Base-by-base conservation (phyloP, 2,113 vertebrate species). In the Lophochroa leadbeateri region DNA sequence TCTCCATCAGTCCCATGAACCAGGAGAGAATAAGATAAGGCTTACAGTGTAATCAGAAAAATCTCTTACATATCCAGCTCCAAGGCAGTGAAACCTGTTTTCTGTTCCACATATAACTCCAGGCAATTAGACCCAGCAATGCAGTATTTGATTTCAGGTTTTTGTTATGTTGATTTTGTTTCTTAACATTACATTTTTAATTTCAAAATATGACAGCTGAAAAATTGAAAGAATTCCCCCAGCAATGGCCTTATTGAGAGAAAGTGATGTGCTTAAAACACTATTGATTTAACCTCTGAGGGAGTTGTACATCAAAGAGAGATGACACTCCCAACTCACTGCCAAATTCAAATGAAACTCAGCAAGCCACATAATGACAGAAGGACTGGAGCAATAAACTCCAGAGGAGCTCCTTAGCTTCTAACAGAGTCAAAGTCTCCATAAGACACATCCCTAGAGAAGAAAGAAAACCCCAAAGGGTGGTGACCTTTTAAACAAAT, bases 331-430 rank as follows among this genome's bases (percentile, higher is more conserved):
- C 29, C 5, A 0, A 82, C 2, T 28, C 64, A 31, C 61, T 92
- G 72, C 76, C 93, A 96, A 81, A 94, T 6, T 94, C 88, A 96
- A 94, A 93, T 86, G 72, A 93, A 96, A 86, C 27, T 74, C 94
- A 90, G 78, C 82, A 95, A 94, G 75, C 49, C 75, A 91, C 79
- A 53, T 70, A 83, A 92, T n/a, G 43, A n/a, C 12, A 58, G 87
- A 85, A 91, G 11, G 55, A 93, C 68, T 88, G 91, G 77, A 50
- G 6, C 50, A 88, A 86, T 93, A 71, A 93, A 90, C 80, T 92
- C 39, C 39, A 86, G 76, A 77, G 71, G 33, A 83, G 60, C n/a
- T 80, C 33, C 46, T 86, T 71, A 71, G 60, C 25, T 43, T 65
- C 68, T 52, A 69, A 33, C 3, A 8, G 37, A 8, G 37, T 67